Evolutionary conservation across 2,113 vertebrate species (phyloP), one percentile per base, ranked within the genome.

Genomic region (Clinocottus analis): DNA sequence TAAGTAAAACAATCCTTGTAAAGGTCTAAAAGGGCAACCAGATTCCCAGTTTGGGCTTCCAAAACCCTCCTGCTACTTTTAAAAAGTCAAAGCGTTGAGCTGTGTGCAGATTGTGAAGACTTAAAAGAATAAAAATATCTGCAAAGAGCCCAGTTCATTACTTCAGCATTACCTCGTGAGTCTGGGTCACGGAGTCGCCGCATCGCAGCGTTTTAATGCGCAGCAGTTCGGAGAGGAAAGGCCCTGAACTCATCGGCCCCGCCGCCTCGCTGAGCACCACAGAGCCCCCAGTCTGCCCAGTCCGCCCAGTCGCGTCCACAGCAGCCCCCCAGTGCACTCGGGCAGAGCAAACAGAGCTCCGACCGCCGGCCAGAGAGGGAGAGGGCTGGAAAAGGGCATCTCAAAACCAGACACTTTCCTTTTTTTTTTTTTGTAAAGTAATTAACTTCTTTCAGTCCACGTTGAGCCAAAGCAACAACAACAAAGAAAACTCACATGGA

Each of bases 311-410:
- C 53, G 25, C 47, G 62, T 85, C 89, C 91, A 76, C 90, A 87
- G 82, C 66, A 58, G 82, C 56, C 83, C 84, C 89, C 87, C 83
- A 85, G 87, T 82, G 91, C 84, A 89, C 88, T 88, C 87, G 85
- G 83, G 67, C 83, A 74, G 77, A 72, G 87, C 87, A 94, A 93
- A 94, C 87, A 87, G 77, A 51, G 65, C n/a, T 21, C 59, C 76
- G 9, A 85, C 88, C 79, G 27, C 87, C 81, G 19, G 47, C 47
- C 47, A 58, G 75, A 67, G 66, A 67, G 66, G 63, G 75, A 67
- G 66, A 67, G 66, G 63, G 80, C 80, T 47, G 69, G 81, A 47
- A 86, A 11, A 21, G 45, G 84, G 74, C 85, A 75, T 82, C 78
- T 88, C 83, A 75, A 19, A 7, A 63, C 51, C 85, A 8, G 1